Base-by-base conservation (phyloP, 2,113 vertebrate genomes). In the Myiozetetes cayanensis region DNA sequence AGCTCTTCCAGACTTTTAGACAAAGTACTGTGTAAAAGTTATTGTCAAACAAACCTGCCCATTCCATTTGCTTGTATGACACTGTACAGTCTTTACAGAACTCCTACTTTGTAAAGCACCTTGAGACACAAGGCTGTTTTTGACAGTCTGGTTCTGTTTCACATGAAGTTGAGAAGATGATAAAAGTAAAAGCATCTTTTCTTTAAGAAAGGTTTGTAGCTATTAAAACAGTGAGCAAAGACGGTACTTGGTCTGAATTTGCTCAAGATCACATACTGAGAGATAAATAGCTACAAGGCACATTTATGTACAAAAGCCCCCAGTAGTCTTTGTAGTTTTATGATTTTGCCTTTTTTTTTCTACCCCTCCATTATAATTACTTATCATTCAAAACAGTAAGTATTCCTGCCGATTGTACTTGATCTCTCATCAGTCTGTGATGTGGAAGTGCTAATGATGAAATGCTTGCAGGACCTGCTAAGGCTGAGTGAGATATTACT, bases 181-280 rank as follows among this genome's bases (percentile, higher is more conserved):
- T 70, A 86, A 74, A 87, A 74, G 67, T 65, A 76, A 88, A 79
- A 62, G 14, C 0, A 0, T 35, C 44, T 90, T 89, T 87, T 53
- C 75, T 90, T 94, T 74, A 94, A 94, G 53, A 33, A 55, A 90
- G 52, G 4, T 63, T 84, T 73, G 39, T 71, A 74, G 59, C 39
- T 81, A 88, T 74, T 77, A 84, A 93, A 77, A 61, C 41, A 53
- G 31, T 37, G 61, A 93, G 91, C 50, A 89, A 84, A 92, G 85
- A 78, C 61, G 71, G 37, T 68, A 85, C 43, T 91, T 88, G 44
- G 59, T 79, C 68, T 80, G 63, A 89, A 87, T 96, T 92, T 95
- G 55, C 37, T 71, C 25, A 92, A 49, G 52, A 76, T 80, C 80
- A 85, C 77, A 65, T 20, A 85, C 25, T 70, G 61, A 37, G 72